Percentiles rank a stretch among this genome's conserved stretches.
Evolutionary conservation across 2,888 invertebrate species (phyloP).

Genomic region (Molorchus minor): DNA sequence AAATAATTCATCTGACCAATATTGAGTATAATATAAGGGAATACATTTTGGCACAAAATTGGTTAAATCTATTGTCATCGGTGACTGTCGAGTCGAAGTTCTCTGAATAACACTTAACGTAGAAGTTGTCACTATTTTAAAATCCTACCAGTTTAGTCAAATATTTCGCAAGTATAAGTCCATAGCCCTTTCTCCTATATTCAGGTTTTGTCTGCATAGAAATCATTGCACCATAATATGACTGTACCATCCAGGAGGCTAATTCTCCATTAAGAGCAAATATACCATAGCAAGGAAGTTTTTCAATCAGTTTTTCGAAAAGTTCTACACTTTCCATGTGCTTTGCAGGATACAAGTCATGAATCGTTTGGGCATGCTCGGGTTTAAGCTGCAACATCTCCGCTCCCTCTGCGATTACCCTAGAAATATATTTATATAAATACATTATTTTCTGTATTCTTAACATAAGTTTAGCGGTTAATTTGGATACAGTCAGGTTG

Average conservation of each 20-base stretch:
- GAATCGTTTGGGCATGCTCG: slow-evolving; percentile 82
- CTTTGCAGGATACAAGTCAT: slow-evolving; percentile 88
- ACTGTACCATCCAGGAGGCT: slow-evolving; percentile 92
- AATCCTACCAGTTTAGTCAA: slow-evolving; percentile 61
- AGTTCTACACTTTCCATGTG: slow-evolving; percentile 87
- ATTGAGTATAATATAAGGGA: background rate
- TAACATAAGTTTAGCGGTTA: too few species aligned
- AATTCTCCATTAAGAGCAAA: slow-evolving; percentile 76
- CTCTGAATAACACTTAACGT: too few species aligned
- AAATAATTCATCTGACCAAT: background rate
- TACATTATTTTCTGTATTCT: too few species aligned
- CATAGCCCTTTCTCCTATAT: slow-evolving; percentile 67
- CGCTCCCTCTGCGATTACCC: slow-evolving; percentile 68
- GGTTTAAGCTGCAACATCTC: slow-evolving; percentile 79
- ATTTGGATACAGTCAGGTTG: too few species aligned
- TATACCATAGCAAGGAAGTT: slow-evolving; percentile 83
- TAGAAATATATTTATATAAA: slow-evolving; percentile 28
- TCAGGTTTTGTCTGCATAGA: slow-evolving; percentile 81
- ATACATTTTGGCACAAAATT: background rate
- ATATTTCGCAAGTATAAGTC: slow-evolving; percentile 76
- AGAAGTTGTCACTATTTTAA: too few species aligned
- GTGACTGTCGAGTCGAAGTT: too few species aligned
- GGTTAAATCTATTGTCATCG: background rate
- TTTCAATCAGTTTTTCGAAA: slow-evolving; percentile 80
- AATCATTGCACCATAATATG: slow-evolving; percentile 91